Evolutionary conservation across 2,113 vertebrate genomes (phyloP).

Genomic region (Paracanthobrama guichenoti): DNA sequence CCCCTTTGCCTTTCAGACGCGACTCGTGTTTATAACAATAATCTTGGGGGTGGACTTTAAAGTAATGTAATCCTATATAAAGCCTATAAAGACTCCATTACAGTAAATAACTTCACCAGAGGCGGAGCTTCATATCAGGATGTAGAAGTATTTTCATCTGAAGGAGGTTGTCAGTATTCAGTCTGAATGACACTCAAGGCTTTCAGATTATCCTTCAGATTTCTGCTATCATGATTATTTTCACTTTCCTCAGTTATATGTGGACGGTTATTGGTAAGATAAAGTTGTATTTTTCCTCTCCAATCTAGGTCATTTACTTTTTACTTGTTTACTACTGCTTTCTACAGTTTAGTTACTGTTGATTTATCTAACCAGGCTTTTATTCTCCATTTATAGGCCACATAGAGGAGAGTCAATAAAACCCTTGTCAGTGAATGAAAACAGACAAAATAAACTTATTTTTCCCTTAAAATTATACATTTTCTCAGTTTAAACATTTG

Average conservation of each 20-base stretch:
- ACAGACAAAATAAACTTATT: too few species aligned
- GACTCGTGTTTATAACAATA: too few species aligned
- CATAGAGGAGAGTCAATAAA: constrained; percentile 1
- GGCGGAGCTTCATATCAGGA: background rate
- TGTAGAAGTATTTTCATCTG: background rate
- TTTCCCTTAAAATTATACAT: too few species aligned
- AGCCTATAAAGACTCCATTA: background rate
- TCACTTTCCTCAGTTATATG: background rate
- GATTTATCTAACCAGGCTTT: background rate
- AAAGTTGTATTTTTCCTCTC: too few species aligned
- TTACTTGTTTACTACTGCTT: background rate
- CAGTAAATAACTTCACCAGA: background rate
- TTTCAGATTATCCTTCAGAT: background rate
- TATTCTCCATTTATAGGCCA: background rate
- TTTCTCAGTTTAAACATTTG: too few species aligned
- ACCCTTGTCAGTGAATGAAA: background rate
- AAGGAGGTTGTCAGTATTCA: background rate
- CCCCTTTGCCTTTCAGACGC: too few species aligned
- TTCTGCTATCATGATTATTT: constrained; percentile 17
- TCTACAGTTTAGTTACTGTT: background rate
- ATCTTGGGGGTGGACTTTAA: too few species aligned
- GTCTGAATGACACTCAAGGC: background rate
- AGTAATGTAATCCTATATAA: too few species aligned
- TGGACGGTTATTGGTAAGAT: constrained; percentile 8
- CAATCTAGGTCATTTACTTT: too few species aligned